Base-by-base conservation (phyloP, 2,113 vertebrate genomes). In the Etheostoma spectabile region DNA sequence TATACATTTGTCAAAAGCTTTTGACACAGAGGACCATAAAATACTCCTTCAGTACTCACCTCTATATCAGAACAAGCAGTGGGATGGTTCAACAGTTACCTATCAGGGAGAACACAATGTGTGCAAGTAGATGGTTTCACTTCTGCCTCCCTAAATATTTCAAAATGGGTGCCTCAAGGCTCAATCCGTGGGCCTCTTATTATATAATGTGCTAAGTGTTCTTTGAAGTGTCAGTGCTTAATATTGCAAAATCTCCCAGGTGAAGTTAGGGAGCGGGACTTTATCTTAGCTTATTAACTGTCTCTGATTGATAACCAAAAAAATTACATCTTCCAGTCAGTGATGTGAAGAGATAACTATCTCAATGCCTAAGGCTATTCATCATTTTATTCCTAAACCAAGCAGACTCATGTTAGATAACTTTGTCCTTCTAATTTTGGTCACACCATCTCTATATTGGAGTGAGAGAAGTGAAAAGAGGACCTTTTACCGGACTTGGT, bases 381-480 rank as follows among this genome's bases (percentile, higher is more conserved):
- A 57, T 68, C 13, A 70, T 80, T 59, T 14, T 65, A 65, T 80
- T 80, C 15, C 33, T 19, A n/a, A 35, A 21, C 45, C 16, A 21
- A 4, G 33, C 51, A 56, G 73, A 71, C 77, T 72, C 60, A 14
- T 49, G 67, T 80, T 55, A 72, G 73, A 85, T 53, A 66, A 33
- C 64, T 74, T 42, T 56, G 38, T 7, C 30, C 49, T 18, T 53
- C n/a, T 76, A 14, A 62, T 63, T 35, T 55, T 24, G 19, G 42
- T 70, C 60, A 22, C 30, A 22, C 13, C 0, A 14, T 64, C 48
- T 27, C n/a, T 51, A 6, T 49, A 62, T 3, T 49, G 45, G 35
- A 78, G 63, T 55, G 62, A 73, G 35, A 45, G 60, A 48, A 35
- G 21, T 0, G 1, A 19, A 16, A 35, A 48, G 48, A 63, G 2